A percentile compares a stretch with the other conserved stretches of the same genome.
These are phyloP conservation scores for Nebria salina DNA, from an alignment of 2,888 invertebrate genomes.

Conservation along the genomic window DNA sequence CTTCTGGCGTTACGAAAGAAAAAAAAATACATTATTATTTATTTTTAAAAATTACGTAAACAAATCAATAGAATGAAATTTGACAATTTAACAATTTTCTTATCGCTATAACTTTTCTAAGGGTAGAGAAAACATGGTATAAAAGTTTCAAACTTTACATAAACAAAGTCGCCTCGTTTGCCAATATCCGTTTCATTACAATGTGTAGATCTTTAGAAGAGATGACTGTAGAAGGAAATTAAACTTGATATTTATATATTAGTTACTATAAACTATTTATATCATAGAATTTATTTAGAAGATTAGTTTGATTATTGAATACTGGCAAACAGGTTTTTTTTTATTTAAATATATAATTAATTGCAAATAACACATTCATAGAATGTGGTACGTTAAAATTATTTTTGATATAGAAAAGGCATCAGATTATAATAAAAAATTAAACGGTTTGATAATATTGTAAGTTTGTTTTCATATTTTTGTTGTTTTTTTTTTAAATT, in stretches of 20 bases:
- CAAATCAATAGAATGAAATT: constrained; percentile 29
- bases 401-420: constrained; percentile 33
- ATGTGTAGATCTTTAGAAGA: neutral
- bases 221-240: neutral
- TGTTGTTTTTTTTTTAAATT: neutral
- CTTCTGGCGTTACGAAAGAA: constrained; percentile 21
- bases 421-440: constrained; percentile 5
- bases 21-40: constrained; percentile 22
- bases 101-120: constrained; percentile 16
- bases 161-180: constrained; percentile 21
- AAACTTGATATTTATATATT: too few species aligned
- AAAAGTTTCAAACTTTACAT: constrained; percentile 37
- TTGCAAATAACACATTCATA: neutral
- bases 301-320: too few species aligned
- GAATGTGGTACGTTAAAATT: constrained; percentile 20
- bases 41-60: constrained; percentile 21
- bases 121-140: constrained; percentile 32
- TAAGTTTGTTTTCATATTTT: neutral
- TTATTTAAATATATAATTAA: neutral
- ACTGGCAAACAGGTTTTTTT: too few species aligned
- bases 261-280: too few species aligned
- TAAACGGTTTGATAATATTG: neutral
- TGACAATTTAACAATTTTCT: constrained; percentile 25
- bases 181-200: neutral
- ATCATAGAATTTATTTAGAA: too few species aligned